Evolutionary conservation across 2,797 vertebrate species (phyloP), one percentile per base, ranked within the genome.

Genomic region (Otolemur crassicaudatus): DNA sequence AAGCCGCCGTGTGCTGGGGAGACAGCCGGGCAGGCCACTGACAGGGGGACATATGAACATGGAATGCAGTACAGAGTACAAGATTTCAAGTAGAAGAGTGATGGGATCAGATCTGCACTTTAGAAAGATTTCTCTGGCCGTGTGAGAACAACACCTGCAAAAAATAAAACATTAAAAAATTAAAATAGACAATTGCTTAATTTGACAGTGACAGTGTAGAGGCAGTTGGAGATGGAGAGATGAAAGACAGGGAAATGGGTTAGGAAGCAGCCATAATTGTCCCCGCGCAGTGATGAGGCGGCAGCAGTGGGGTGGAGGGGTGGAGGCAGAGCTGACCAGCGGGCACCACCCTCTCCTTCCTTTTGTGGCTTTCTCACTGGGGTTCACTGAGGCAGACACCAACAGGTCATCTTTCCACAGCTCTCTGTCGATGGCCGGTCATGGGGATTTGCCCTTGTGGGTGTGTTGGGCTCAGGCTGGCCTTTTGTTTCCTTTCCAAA

Each of bases 401-500:
- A 34, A 11, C 16, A 58, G 77, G 63, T 61, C 81, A 60, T 87
- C 80, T 90, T 92, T 92, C 91, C 91, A 67, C 77, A 29, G 67
- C 82, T 53, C 67, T 60, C 82, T 94, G 90, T 27, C 4, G 84
- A 85, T 43, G 46, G 46, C 73, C 77, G 80, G 80, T 65, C 82
- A 46, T 2, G 43, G 60, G 37, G 72, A 81, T 91, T 88, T 87
- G 90, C 90, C 63, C 90, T 79, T 63, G 67, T 73, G 92, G 82
- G 94, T 83, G 94, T 69, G 46, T 53, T 46, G 69, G 85, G 70
- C 69, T 53, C 29, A 29, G 63, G 46, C 19, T 25, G 31, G 14
- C 31, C 65, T 76, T 88, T 69, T 76, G 60, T 92, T 85, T 91
- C 63, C 70, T 84, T 89, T 94, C 84, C 43, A 43, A 77, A 43